Evolutionary conservation across 2,888 invertebrate genomes (phyloP), one percentile per base, ranked within the genome.

Genomic region (Fragum whitleyi): DNA sequence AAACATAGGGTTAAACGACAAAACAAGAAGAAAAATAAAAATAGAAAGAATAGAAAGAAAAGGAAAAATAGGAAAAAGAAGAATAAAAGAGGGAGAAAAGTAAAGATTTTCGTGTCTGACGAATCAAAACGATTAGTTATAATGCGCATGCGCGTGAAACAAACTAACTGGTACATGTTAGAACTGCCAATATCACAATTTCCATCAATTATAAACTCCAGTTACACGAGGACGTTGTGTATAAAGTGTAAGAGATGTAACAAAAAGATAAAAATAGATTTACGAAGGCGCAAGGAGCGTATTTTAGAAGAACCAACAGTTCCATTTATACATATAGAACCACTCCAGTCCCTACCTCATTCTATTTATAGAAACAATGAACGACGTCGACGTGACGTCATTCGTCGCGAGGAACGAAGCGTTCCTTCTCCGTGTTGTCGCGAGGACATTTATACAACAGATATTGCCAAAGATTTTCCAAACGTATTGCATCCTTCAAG

Each of bases 161-260:
- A 74, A 39, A 75, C 79, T 2, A 39, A 51, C 14, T 83, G 83
- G 83, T 77, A 77, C 26, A 74, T 61, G 53, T 72, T 83, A 36
- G 83, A 83, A 47, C 55, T 83, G 47, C 83, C 83, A 9, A 79
- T 83, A 9, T 79, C 83, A 16, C 83, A 79, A 47, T 83, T 83
- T 62, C 79, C 77, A 28, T 42, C 67, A 9, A 62, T 72, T 6
- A 79, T 83, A 16, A 74, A 61, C 26, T 47, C 32, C 23, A 74
- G 70, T 26, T 79, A 83, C 36, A 75, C 51, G 1, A 79, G 77
- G 53, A 83, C 67, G 57, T 42, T 83, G 16, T 83, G 83, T 55
- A 67, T 83, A 39, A 42, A 77, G 29, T 83, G 83, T 69, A 83
- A 83, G 61, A 28, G 79, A 3, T 83, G 83, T 71, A 83, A 71